phyloP scores from a whole-genome alignment of 2,888 invertebrate species.

The Thyatira batis region DNA sequence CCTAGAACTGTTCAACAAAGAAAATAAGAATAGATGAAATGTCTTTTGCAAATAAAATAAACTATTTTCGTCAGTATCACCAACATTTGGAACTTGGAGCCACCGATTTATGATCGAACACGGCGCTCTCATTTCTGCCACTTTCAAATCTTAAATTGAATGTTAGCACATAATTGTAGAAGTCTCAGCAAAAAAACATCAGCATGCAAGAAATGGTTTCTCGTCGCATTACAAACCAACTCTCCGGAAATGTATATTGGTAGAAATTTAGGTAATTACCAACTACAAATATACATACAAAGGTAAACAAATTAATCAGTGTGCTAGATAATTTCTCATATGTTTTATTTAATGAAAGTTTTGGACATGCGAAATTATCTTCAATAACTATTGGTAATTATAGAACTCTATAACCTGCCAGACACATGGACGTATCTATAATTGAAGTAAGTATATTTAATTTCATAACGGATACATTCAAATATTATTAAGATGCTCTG shows the following conservation, averaged over 20 bases:
- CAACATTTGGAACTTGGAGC: neutral
- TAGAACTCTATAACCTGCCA: too few species aligned
- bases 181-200: neutral
- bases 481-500: too few species aligned
- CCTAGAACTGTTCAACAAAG: neutral
- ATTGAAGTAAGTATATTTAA: too few species aligned
- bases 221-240: conserved; percentile 9
- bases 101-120: neutral
- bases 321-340: neutral
- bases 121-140: neutral
- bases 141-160: conserved; percentile 12
- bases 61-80: neutral
- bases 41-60: too few species aligned
- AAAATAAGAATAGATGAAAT: too few species aligned
- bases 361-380: neutral
- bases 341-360: neutral
- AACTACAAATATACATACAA: neutral
- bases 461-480: too few species aligned
- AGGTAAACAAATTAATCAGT: neutral
- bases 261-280: conserved; percentile 15
- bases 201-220: neutral
- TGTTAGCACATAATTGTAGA: conserved; percentile 4
- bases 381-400: too few species aligned
- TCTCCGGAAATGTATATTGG: conserved; percentile 15
- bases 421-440: too few species aligned